Evolutionary conservation across 2,888 invertebrate species (phyloP).

Genomic region (Drosophila mayaguana): DNA sequence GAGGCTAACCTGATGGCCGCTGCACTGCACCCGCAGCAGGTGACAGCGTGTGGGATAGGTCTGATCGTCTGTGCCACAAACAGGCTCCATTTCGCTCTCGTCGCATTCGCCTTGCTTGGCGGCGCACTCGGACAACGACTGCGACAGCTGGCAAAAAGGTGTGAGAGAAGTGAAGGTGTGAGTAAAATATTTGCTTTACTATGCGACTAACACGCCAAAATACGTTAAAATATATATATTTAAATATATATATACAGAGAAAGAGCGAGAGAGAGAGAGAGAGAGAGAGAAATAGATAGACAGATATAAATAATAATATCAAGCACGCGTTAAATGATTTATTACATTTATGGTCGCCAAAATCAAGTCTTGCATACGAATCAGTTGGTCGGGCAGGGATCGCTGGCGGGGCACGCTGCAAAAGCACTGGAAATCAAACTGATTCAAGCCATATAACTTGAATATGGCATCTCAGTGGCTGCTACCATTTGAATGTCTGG

Average conservation of each 20-base stretch:
- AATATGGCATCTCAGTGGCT: conserved; percentile 48
- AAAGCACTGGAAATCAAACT: conserved; percentile 62
- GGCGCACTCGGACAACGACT: conserved; percentile 84
- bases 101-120: conserved; percentile 85
- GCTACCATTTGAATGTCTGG: conserved; percentile 59
- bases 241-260: conserved; percentile 37
- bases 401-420: neutral
- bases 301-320: conserved; percentile 62
- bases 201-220: conserved; percentile 44
- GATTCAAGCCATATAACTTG: conserved; percentile 55
- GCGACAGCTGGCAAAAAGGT: conserved; percentile 44
- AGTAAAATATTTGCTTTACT: conserved; percentile 39
- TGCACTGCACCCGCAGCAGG: conserved; percentile 91
- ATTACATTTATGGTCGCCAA: conserved; percentile 73
- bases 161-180: conserved; percentile 37
- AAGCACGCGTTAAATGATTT: conserved; percentile 82
- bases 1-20: conserved; percentile 89
- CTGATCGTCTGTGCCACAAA: conserved; percentile 88
- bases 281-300: conserved; percentile 14
- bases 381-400: conserved; percentile 31
- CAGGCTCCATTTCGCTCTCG: conserved; percentile 83
- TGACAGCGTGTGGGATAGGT: conserved; percentile 94
- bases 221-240: neutral
- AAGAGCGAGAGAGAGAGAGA: conserved; percentile 15
- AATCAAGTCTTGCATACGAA: conserved; percentile 74